phyloP scores from a whole-genome alignment of 2,888 invertebrate genomes.

The Agrilus cyanescens region DNA sequence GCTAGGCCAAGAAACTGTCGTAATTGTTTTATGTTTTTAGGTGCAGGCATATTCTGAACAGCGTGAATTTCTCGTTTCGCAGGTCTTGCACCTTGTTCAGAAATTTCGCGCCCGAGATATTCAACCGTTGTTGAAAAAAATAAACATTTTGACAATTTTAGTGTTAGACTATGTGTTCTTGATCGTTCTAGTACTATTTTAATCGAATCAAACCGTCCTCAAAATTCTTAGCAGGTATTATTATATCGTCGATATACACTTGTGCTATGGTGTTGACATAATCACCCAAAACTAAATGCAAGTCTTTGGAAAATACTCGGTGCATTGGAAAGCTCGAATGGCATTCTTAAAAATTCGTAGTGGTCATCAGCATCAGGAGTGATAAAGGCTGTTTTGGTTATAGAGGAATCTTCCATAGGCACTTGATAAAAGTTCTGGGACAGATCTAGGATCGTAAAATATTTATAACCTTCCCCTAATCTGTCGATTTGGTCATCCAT shows the following conservation, averaged over 20 bases:
- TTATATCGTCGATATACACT: conserved; percentile 12
- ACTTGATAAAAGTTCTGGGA: conserved; percentile 2
- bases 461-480: neutral
- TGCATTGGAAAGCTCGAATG: neutral
- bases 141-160: too few relatives aligned
- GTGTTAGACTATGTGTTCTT: too few relatives aligned
- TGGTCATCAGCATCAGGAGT: neutral
- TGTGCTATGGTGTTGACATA: conserved; percentile 3
- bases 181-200: too few relatives aligned
- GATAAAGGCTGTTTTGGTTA: conserved; percentile 1
- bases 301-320: conserved; percentile 1
- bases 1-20: conserved; percentile 6
- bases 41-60: conserved; percentile 3
- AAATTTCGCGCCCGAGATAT: too few relatives aligned
- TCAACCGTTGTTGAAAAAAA: too few relatives aligned
- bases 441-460: conserved; percentile 3
- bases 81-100: too few relatives aligned
- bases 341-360: too few relatives aligned
- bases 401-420: conserved; percentile 8
- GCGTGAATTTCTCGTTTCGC: too few relatives aligned
- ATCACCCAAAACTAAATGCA: conserved; percentile 1
- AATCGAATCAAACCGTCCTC: conserved; percentile 12
- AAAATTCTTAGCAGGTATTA: conserved; percentile 13
- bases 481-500: conserved; percentile 4
- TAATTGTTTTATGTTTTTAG: conserved; percentile 6